Evolutionary conservation across 2,888 invertebrate genomes (phyloP), one percentile per base, ranked within the genome.

Genomic region (Frankliniella intonsa): DNA sequence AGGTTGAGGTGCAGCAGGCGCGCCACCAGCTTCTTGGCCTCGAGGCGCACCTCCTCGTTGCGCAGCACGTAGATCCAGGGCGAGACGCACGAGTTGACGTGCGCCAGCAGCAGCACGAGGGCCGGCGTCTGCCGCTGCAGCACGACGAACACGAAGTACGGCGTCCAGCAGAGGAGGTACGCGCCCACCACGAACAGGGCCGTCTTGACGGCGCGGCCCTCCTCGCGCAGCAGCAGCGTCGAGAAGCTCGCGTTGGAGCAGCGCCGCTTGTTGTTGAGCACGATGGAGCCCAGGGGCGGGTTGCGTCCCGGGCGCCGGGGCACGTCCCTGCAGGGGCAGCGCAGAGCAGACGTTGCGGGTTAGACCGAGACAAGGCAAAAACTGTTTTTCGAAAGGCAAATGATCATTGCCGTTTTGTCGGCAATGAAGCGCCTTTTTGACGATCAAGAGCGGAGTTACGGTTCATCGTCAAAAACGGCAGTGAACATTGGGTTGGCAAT

Each of bases 11-110:
- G 17, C 84, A 82, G 38, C 81, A 79, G 10, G 51, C 81, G 49
- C 25, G 69, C 69, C 69, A 76, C 69, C 69, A 76, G 69, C 69
- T 76, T 76, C 69, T 76, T 76, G 69, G 69, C 87, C 83, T 88
- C 88, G 80, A 86, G 87, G 80, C 87, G 86, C 1, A 88, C 88
- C 38, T 87, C 87, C 83, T 88, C 87, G 84, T 89, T 88, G 12
- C 90, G 87, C 85, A 90, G 90, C 62, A 90, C 90, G 85, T 90
- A 90, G 65, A 90, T 88, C 83, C 90, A 87, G 3, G 90, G 90
- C 84, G 84, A 82, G 9, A 83, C 84, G 81, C 84, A 84, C 22
- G 84, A 22, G 80, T 83, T 83, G 80, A 84, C 84, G 25, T 89
- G 87, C 50, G 89, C 88, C 62, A 88, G 85, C 50, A 87, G 84